A percentile compares a stretch with the other conserved stretches of the same genome.
These are phyloP conservation scores for Melinaea menophilus DNA, from an alignment of 2,888 invertebrate species.

Conservation along the genomic window DNA sequence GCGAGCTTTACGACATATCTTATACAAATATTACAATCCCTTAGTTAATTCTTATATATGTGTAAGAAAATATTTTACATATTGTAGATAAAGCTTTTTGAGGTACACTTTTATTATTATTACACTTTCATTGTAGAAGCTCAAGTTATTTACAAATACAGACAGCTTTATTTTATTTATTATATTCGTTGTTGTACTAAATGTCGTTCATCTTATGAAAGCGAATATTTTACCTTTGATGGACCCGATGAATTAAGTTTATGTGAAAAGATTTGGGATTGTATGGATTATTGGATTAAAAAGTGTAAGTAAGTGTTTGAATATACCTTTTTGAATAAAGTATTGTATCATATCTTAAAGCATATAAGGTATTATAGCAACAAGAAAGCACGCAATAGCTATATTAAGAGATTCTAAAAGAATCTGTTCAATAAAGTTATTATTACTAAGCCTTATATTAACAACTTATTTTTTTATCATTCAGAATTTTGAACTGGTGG, in stretches of 20 bases:
- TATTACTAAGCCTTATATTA: too few species aligned
- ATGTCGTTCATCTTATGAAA: too few species aligned
- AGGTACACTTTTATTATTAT: too few species aligned
- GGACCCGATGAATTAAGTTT: not conserved
- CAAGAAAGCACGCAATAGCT: not conserved
- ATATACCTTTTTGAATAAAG: not conserved
- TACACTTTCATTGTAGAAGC: too few species aligned
- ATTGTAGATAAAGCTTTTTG: too few species aligned
- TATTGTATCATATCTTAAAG: not conserved
- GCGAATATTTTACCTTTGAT: too few species aligned
- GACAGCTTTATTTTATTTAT: too few species aligned
- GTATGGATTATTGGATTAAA: not conserved
- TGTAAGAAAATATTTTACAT: too few species aligned
- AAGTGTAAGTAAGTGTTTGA: not conserved
- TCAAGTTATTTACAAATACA: too few species aligned
- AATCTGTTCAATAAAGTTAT: not conserved
- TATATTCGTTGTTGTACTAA: too few species aligned
- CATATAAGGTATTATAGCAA: not conserved
- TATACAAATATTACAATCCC: slow-evolving; percentile 16
- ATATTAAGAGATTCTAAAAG: not conserved
- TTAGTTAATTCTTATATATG: not conserved
- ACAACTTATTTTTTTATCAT: too few species aligned
- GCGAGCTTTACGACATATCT: slow-evolving; percentile 20
- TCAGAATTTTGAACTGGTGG: too few species aligned
- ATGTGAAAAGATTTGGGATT: not conserved